phyloP scores from a whole-genome alignment of 2,113 vertebrate genomes.

The Sinocyclocheilus anophthalmus region DNA sequence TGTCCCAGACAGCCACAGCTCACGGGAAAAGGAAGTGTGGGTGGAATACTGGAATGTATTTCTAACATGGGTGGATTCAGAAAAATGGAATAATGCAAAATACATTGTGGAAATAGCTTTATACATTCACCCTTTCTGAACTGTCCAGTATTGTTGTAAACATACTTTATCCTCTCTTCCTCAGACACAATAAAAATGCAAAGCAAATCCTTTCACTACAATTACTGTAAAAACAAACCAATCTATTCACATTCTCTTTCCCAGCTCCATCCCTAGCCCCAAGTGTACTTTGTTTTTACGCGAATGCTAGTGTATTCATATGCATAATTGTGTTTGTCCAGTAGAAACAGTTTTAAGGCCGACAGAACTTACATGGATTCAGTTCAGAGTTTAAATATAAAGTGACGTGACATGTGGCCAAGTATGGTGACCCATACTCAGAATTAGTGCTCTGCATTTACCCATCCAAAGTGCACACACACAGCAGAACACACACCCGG shows the following conservation, averaged over 20 bases:
- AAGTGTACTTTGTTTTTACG: neutral
- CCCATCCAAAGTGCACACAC: no score
- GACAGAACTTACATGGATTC: neutral
- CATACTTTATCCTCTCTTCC: neutral
- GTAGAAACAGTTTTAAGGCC: no score
- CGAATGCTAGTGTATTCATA: neutral
- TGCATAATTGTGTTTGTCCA: no score
- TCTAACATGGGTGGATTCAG: slow-evolving; percentile 32
- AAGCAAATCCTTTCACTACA: slow-evolving; percentile 8
- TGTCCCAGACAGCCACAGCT: slow-evolving; percentile 3
- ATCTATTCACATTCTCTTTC: slow-evolving; percentile 6
- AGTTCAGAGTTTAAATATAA: neutral
- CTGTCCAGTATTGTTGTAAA: slow-evolving; percentile 43
- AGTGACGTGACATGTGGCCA: no score
- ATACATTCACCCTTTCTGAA: slow-evolving; percentile 21
- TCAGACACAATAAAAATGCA: slow-evolving; percentile 7
- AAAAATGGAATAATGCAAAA: slow-evolving; percentile 38
- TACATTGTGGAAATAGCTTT: slow-evolving; percentile 10
- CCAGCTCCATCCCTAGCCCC: neutral
- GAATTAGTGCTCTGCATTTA: no score
- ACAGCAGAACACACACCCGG: no score
- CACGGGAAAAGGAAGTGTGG: slow-evolving; percentile 45
- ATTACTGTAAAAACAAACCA: neutral
- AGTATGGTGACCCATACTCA: no score
- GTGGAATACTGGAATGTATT: slow-evolving; percentile 45